Evolutionary conservation across 2,888 invertebrate genomes (phyloP), one percentile per base, ranked within the genome.

Genomic region (Steinernema hermaphroditum): DNA sequence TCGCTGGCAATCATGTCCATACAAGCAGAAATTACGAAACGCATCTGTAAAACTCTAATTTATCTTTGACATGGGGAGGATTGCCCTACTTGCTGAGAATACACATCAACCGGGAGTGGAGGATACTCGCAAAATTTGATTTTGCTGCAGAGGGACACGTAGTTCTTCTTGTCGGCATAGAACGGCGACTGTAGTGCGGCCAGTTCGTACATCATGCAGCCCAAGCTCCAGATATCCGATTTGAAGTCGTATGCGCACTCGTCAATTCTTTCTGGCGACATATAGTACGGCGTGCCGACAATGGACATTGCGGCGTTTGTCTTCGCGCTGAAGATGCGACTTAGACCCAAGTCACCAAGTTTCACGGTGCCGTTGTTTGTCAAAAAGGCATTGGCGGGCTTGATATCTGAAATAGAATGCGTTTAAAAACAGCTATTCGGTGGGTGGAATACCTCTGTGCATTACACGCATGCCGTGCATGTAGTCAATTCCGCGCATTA

Each of bases 221-320:
- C 92, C 0, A 91, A 87, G 0, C 91, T 91, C 92, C 92, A 92
- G 68, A 92, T 91, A 82, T 92, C 92, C 8, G 91, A 91, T 82
- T 91, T 91, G 81, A 91, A 91, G 85, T 91, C 90, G 86, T 92
- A 92, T 14, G 72, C 90, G 72, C 89, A 88, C 76, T 91, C 91
- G 81, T 90, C 90, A n/a, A 91, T 90, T 74, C 91, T 87, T 84
- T 92, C 92, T 14, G 91, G 91, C 69, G 72, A 62, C 91, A 92
- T 92, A 86, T 92, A 92, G 86, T 91, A 91, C 0, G 91, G 91
- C 0, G 91, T 91, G 2, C 91, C 91, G 44, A 91, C 91, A 71
- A 91, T 87, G 34, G 91, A 91, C 80, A 91, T 90, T 0, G 91
- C 91, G 57, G 91, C 91, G 70, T 89, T 89, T 43, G 91, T 90